These are phyloP conservation scores for Microtus agrestis DNA, from an alignment of 2,797 vertebrate species.

Conservation along the genomic window DNA sequence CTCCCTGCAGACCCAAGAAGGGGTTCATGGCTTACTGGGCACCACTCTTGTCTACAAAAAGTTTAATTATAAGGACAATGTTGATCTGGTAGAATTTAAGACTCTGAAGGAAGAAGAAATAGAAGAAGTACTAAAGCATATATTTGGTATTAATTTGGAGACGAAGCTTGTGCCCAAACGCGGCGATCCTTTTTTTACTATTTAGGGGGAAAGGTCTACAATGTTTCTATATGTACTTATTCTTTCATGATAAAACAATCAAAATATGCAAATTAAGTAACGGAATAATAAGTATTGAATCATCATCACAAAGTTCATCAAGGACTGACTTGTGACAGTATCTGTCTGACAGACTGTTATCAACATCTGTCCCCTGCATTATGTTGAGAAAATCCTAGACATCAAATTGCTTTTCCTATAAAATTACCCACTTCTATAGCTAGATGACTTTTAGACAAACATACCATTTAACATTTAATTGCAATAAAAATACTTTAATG, in stretches of 20 bases:
- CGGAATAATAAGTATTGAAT: background rate
- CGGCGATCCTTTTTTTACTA: slow-evolving; percentile 78
- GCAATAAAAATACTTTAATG: background rate
- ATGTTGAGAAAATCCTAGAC: background rate
- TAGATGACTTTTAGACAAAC: background rate
- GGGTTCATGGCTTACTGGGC: slow-evolving; percentile 90
- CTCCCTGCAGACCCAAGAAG: slow-evolving; percentile 89
- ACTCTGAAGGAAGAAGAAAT: slow-evolving; percentile 89
- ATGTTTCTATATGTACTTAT: background rate
- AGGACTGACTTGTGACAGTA: background rate
- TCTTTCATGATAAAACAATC: background rate
- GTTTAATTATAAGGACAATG: slow-evolving; percentile 90
- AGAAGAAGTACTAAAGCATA: slow-evolving; percentile 88
- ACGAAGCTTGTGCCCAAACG: slow-evolving; percentile 87
- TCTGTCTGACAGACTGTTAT: too few relatives aligned
- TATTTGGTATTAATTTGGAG: slow-evolving; percentile 89
- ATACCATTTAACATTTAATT: background rate
- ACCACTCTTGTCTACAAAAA: slow-evolving; percentile 90
- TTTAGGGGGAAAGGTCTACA: slow-evolving; percentile 71
- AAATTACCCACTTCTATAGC: background rate
- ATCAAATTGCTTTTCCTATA: background rate
- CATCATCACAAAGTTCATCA: background rate
- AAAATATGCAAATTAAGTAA: background rate
- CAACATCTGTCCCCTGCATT: background rate
- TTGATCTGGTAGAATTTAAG: slow-evolving; percentile 89